Conservation (phyloP, 2,113 vertebrate species). For the Carollia perspicillata region DNA sequence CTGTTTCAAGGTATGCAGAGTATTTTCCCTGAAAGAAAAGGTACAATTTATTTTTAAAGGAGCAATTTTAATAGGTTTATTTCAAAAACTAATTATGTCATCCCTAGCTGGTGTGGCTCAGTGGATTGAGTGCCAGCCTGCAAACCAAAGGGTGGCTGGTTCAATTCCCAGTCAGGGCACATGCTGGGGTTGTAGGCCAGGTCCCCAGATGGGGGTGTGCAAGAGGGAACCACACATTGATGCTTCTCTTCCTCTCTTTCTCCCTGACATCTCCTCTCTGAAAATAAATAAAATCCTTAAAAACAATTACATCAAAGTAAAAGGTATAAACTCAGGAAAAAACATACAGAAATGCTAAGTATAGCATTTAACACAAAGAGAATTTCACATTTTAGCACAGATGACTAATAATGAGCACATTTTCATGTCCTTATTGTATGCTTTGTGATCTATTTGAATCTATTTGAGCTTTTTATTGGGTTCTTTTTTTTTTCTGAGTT, state of each 20-base stretch:
- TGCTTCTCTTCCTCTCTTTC: too few species aligned
- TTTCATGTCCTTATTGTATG: neutral
- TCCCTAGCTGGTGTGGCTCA: too few species aligned
- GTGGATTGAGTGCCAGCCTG: too few species aligned
- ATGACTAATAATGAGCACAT: neutral
- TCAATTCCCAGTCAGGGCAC: too few species aligned
- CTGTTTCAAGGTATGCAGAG: conserved; percentile 90
- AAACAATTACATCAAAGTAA: neutral
- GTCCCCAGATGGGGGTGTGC: too few species aligned
- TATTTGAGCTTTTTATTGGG: neutral
- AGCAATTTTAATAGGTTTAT: neutral
- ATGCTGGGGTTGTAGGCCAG: too few species aligned
- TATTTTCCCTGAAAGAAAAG: conserved; percentile 92
- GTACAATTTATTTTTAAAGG: neutral
- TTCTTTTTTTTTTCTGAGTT: neutral
- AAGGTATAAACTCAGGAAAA: neutral
- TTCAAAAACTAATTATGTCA: neutral
- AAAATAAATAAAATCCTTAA: neutral
- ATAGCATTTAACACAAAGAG: neutral
- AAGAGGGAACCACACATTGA: too few species aligned
- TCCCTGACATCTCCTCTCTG: too few species aligned
- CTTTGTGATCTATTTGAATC: neutral
- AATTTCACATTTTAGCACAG: neutral
- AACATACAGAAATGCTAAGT: neutral
- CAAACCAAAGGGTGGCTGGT: too few species aligned